Evolutionary conservation across 2,888 invertebrate genomes (phyloP).

Genomic region (Zaprionus bogoriensis): DNA sequence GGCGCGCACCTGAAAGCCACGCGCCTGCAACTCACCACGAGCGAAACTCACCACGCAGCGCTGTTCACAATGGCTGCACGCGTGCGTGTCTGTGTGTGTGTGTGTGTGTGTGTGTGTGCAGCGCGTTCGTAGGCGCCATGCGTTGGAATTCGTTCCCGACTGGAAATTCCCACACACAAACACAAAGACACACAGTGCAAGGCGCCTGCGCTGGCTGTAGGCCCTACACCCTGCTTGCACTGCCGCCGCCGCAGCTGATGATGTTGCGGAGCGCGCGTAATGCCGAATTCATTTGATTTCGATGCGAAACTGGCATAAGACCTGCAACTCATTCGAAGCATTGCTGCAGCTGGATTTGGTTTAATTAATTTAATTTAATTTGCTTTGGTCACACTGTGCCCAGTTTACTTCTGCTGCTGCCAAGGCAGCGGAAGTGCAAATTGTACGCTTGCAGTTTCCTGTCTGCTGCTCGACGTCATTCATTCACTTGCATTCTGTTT

Average conservation of each 20-base stretch:
- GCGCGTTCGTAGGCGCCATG: conserved; percentile 54
- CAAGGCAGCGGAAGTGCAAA: no score
- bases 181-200: no score
- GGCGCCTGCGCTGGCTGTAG: background rate
- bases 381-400: no score
- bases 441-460: background rate
- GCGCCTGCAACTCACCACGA: conserved; percentile 37
- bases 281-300: conserved; percentile 48
- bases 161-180: conserved; percentile 59
- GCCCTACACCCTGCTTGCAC: conserved; percentile 7
- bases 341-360: no score
- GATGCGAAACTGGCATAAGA: conserved; percentile 24
- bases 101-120: no score
- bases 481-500: conserved; percentile 59
- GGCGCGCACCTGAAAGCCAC: conserved; percentile 34
- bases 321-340: background rate
- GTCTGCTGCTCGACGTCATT: conserved; percentile 58
- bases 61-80: conserved; percentile 57
- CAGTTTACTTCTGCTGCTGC: no score
- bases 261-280: conserved; percentile 63
- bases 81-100: no score
- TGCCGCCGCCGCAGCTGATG: conserved; percentile 58
- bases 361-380: no score
- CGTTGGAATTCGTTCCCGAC: conserved; percentile 55
- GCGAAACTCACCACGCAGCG: conserved; percentile 6